Evolutionary conservation across 2,888 invertebrate genomes (phyloP), one percentile per base, ranked within the genome.

Genomic region (Xylota segnis): DNA sequence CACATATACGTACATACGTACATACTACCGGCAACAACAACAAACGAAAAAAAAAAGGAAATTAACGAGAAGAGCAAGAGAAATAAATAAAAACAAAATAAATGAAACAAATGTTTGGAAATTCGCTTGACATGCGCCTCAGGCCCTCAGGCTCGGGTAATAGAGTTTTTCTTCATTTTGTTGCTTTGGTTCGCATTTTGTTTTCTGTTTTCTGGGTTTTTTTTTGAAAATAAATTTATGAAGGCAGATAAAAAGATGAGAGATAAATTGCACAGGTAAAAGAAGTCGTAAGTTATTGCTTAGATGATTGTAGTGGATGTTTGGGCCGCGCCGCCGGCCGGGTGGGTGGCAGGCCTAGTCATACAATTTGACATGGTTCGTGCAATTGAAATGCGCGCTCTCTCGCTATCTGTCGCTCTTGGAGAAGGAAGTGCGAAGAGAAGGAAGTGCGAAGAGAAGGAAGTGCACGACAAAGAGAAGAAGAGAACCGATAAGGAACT

Each of bases 121-220:
- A 79, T 84, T 84, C 83, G 74, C 70, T 79, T 84, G 83, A 84
- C 83, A 84, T 84, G 83, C 83, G 83, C 83, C 83, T 74, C 83
- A 65, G 70, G 83, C 83, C 56, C 10, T 27, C 72, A 34, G 34
- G 2, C 34, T 23, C 23, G 3, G 23, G 52, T 74, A 74, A 68
- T 78, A 68, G 83, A 83, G 72, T 68, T 83, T 83, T 59, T 83
- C 43, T 59, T 83, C 43, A 9, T 56, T 34, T 70, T 58, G 37
- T 34, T 37, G 43, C 29, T 4, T 43, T 18, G 47, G 63, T 63
- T 34, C 29, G 45, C 29, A 4, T 43, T 29, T 56, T 75, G 56
- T 45, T 34, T 27, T 61, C n/a, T n/a, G n/a, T n/a, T n/a, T n/a
- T n/a, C n/a, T n/a, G n/a, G n/a, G n/a, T 37, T n/a, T 32, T 16